Conservation (phyloP, 1,140 invertebrate species). For the Ostrea denselamellosa region DNA sequence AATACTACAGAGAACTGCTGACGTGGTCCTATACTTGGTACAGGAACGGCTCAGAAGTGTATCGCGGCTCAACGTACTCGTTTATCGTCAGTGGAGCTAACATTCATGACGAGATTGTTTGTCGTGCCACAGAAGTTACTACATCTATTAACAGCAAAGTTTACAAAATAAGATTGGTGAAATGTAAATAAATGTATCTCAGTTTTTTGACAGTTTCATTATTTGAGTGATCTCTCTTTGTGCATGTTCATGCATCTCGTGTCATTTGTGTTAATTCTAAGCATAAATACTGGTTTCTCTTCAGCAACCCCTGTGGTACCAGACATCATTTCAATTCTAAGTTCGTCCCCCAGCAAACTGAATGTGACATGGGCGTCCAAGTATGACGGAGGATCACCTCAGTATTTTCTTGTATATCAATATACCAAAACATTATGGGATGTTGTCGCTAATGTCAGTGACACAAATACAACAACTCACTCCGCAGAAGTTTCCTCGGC, state of each 20-base stretch:
- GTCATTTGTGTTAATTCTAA: background rate
- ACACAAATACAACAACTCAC: background rate
- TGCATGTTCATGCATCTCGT: no score
- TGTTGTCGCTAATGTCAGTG: background rate
- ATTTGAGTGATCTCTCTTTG: background rate
- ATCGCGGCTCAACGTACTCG: background rate
- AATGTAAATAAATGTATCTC: background rate
- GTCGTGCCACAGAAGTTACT: conserved; percentile 5
- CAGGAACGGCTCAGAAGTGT: background rate
- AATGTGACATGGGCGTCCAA: background rate
- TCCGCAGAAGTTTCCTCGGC: background rate
- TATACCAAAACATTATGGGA: background rate
- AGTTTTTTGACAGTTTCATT: background rate
- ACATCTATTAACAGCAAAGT: background rate
- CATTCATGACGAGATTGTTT: background rate
- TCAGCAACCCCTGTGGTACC: background rate
- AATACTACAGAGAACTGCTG: background rate
- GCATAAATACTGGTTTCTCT: background rate
- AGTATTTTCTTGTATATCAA: conserved; percentile 26
- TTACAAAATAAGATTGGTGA: background rate
- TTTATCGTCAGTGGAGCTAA: background rate
- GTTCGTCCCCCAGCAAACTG: background rate
- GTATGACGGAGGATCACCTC: background rate
- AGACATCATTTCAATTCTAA: background rate
- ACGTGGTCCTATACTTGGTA: conserved; percentile 22